Percentiles rank a stretch among this genome's conserved stretches.
Conservation (phyloP, 2,797 vertebrate species). For the Todus mexicanus region DNA sequence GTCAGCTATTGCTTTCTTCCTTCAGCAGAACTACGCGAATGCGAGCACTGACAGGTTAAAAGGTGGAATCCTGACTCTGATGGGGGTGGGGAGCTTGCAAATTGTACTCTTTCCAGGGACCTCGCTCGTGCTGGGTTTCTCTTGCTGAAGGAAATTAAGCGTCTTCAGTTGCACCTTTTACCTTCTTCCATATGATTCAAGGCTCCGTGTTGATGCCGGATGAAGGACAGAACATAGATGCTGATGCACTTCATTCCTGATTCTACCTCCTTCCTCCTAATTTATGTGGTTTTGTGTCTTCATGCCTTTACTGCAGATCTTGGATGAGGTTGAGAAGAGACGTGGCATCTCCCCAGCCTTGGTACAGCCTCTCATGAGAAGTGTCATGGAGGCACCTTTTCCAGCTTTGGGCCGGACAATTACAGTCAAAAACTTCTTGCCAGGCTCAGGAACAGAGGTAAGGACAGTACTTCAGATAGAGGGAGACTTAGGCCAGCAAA, state of each 20-base stretch:
- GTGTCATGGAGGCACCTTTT: constrained; percentile 97
- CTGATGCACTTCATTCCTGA: not conserved
- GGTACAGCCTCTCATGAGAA: constrained; percentile 98
- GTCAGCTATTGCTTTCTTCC: not conserved
- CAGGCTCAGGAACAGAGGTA: constrained; percentile 97
- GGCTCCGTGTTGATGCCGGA: fast-evolving
- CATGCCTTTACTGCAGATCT: constrained; percentile 78
- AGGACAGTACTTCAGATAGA: not conserved
- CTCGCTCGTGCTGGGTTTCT: not conserved
- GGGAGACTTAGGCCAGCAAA: not conserved
- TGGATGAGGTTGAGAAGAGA: constrained; percentile 97
- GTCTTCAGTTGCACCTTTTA: not conserved
- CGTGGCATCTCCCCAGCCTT: constrained; percentile 94
- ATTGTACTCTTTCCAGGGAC: not conserved
- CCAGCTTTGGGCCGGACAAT: constrained; percentile 94
- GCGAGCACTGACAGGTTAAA: not conserved
- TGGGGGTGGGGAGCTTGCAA: not conserved
- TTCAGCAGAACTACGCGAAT: not conserved
- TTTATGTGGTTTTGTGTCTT: not conserved
- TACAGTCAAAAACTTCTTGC: constrained; percentile 94
- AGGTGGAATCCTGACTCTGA: not conserved
- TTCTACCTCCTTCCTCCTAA: not conserved
- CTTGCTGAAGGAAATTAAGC: not conserved
- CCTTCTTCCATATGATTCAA: not conserved
- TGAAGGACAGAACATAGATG: not conserved